phyloP scores from a whole-genome alignment of 1,140 invertebrate species.

The Whitmania pigra region DNA sequence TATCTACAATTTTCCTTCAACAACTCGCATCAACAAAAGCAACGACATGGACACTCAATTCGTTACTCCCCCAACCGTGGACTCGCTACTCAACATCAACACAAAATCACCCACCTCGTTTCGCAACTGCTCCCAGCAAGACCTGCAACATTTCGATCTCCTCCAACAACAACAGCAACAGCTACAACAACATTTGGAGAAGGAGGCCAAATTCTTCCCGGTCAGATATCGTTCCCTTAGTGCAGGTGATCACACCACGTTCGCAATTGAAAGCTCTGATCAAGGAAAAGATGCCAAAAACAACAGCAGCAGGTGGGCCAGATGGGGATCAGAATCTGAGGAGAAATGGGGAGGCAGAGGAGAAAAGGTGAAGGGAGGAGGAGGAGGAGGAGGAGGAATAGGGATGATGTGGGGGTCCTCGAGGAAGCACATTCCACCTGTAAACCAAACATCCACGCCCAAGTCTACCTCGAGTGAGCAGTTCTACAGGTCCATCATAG shows the following conservation, averaged over 20 bases:
- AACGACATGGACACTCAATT: no score
- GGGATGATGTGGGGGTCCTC: neutral
- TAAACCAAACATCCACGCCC: neutral
- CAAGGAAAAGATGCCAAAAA: neutral
- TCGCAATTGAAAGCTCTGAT: neutral
- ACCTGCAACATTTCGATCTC: neutral
- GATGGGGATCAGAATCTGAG: neutral
- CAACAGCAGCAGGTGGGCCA: neutral
- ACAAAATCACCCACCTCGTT: no score
- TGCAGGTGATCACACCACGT: neutral
- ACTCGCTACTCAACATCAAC: no score
- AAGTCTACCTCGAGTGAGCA: neutral
- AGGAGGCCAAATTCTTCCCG: no score
- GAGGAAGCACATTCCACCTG: neutral
- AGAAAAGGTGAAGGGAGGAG: neutral
- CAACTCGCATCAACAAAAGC: no score
- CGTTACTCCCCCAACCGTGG: no score
- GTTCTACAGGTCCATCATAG: constrained; percentile 10
- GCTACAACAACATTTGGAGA: neutral
- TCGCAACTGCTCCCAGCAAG: no score
- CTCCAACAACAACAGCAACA: constrained; percentile 6
- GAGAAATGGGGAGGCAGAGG: neutral
- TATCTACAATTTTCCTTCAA: no score
- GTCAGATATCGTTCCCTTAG: constrained; percentile 1
- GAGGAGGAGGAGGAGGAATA: neutral